Percentiles rank a stretch among this genome's conserved stretches.
phyloP scores from a whole-genome alignment of 2,888 invertebrate genomes.

The Amorpha juglandis region DNA sequence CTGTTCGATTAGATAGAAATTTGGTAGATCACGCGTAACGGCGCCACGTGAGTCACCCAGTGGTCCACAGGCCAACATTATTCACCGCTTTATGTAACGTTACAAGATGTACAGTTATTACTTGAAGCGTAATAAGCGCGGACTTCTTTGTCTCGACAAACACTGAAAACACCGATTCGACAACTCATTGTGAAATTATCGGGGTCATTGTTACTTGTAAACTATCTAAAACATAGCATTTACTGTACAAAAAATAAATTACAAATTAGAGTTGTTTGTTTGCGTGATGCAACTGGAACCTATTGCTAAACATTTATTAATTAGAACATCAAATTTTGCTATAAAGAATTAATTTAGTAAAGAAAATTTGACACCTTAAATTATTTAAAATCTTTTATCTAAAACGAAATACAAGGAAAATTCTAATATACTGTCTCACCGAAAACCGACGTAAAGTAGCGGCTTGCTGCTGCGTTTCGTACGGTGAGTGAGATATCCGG shows the following conservation, averaged over 20 bases:
- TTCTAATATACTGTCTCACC: no score
- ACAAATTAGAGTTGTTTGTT: background rate
- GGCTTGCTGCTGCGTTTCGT: no score
- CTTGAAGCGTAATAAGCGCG: slow-evolving; percentile 56
- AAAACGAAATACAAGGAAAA: no score
- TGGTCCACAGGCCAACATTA: slow-evolving; percentile 48
- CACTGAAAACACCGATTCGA: slow-evolving; percentile 57
- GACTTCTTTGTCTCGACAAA: slow-evolving; percentile 58
- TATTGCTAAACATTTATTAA: no score
- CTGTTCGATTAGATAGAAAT: slow-evolving; percentile 15
- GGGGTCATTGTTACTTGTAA: slow-evolving; percentile 56
- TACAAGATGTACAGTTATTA: slow-evolving; percentile 72
- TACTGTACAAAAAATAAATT: slow-evolving; percentile 33
- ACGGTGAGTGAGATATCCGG: no score
- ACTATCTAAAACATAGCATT: slow-evolving; percentile 32
- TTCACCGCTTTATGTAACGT: slow-evolving; percentile 68
- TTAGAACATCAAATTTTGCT: no score
- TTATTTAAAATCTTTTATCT: background rate
- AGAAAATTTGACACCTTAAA: no score
- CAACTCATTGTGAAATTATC: slow-evolving; percentile 54
- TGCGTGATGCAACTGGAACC: no score
- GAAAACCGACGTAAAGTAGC: no score
- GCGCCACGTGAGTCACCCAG: slow-evolving; percentile 57
- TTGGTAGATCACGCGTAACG: slow-evolving; percentile 45
- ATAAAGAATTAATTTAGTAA: no score